Evolutionary conservation across 2,797 vertebrate genomes (phyloP), one percentile per base, ranked within the genome.

Genomic region (Rallus crepitans): DNA sequence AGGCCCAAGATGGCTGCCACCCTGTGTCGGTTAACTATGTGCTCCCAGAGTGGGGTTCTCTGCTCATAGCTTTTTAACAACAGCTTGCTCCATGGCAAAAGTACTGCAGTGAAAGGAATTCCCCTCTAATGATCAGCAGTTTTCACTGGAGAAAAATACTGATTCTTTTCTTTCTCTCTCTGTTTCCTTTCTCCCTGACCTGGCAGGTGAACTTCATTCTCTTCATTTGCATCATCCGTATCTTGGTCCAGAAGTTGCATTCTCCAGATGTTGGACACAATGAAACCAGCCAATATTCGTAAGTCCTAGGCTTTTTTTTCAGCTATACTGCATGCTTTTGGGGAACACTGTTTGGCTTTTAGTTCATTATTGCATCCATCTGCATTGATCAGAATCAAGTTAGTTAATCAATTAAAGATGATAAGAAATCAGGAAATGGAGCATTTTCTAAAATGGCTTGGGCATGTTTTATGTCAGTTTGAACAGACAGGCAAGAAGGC

Each of bases 171-270:
- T 25, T 33, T 88, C 23, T 87, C 25, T 75, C 68, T 89, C 21
- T 77, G 16, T 56, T 16, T 89, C 69, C 47, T 72, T 73, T 81
- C 66, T 77, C 8, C 81, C 57, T 56, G 3, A 25, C 55, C 57
- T 5, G 3, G 47, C 97, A 99, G 99, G 98, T 99, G 91, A 99
- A 99, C 97, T 99, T 99, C 83, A 97, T 99, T 87, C 98, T 99
- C 40, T 99, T 99, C 95, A 98, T 99, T 91, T 98, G 99, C 96
- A 99, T 99, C 95, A 99, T 99, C 95, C 98, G 99, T 45, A 99
- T 99, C 95, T 98, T 99, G 80, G 98, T 99, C 13, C 99, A 99
- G 98, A 99, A 99, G 96, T 98, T 99, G 89, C 99, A 99, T 93
- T 99, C 99, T 57, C 99, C 99, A 9, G 99, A 99, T 3, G 98